A percentile compares a stretch with the other conserved stretches of the same genome.
Conservation (phyloP, 2,888 invertebrate species). For the Lomographa bimaculata region DNA sequence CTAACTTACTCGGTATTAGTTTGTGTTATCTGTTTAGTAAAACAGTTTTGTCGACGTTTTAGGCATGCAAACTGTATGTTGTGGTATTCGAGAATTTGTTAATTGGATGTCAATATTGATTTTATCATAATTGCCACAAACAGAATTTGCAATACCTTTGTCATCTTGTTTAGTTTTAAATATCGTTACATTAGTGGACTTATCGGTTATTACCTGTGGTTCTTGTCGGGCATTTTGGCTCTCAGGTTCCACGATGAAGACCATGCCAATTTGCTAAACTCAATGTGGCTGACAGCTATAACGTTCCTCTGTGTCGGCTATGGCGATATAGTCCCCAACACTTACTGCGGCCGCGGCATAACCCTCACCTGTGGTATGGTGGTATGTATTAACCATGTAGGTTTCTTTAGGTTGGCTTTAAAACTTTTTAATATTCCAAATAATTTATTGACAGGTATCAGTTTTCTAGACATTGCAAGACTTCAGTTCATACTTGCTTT, state of each 20-base stretch:
- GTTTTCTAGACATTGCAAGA: constrained; percentile 63
- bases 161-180: constrained; percentile 29
- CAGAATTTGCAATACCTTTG: constrained; percentile 14
- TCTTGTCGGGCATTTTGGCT: constrained; percentile 82
- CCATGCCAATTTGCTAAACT: constrained; percentile 99
- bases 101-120: constrained; percentile 2
- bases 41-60: constrained; percentile 58
- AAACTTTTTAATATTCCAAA: constrained; percentile 40
- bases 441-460: constrained; percentile 40
- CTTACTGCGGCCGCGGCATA: constrained; percentile 99
- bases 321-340: constrained; percentile 99
- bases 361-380: constrained; percentile 99
- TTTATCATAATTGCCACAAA: constrained; percentile 4
- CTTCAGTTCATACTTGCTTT: constrained; percentile 53
- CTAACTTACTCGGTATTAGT: constrained; percentile 62
- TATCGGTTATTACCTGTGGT: constrained; percentile 73
- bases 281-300: constrained; percentile 99
- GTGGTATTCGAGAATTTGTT: constrained; percentile 37
- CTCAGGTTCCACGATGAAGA: constrained; percentile 98
- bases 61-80: constrained; percentile 62
- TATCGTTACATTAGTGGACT: constrained; percentile 30
- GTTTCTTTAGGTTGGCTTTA: constrained; percentile 60
- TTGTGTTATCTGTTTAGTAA: constrained; percentile 65
- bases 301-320: constrained; percentile 99
- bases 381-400: constrained; percentile 89